Evolutionary conservation across 2,113 vertebrate species (phyloP).

Genomic region (Larimichthys crocea): DNA sequence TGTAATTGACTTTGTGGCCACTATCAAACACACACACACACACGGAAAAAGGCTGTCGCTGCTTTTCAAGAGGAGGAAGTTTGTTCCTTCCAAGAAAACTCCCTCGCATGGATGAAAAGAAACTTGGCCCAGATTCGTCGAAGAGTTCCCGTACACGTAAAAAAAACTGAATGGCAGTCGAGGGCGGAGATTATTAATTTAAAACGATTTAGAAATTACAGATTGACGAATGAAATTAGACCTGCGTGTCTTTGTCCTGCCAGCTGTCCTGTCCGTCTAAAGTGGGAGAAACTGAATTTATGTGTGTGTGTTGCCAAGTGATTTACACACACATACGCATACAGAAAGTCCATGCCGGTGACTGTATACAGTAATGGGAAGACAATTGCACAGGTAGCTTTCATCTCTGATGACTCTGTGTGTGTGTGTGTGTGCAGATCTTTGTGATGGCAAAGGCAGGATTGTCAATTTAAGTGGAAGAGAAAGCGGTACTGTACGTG

Average conservation of each 20-base stretch:
- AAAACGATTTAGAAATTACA: slow-evolving; percentile 9
- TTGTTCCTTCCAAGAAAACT: slow-evolving; percentile 8
- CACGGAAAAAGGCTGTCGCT: neutral
- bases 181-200: slow-evolving; percentile 12
- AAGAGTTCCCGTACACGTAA: slow-evolving; percentile 2
- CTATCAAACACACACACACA: neutral
- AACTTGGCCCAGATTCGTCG: neutral
- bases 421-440: slow-evolving; percentile 8
- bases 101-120: neutral
- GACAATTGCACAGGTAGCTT: slow-evolving; percentile 32
- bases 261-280: slow-evolving; percentile 40
- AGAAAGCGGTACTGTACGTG: no score
- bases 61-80: slow-evolving; percentile 39
- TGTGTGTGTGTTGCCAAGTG: slow-evolving; percentile 6
- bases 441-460: neutral
- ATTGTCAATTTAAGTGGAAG: neutral
- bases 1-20: neutral
- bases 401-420: slow-evolving; percentile 18
- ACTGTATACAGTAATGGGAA: slow-evolving; percentile 6
- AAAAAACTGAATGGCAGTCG: neutral
- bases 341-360: neutral
- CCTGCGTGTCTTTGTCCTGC: slow-evolving; percentile 9
- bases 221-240: slow-evolving; percentile 39
- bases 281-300: slow-evolving; percentile 12
- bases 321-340: neutral